These are phyloP conservation scores for Lepidostoma basale DNA, from an alignment of 1,140 invertebrate species.

Conservation along the genomic window DNA sequence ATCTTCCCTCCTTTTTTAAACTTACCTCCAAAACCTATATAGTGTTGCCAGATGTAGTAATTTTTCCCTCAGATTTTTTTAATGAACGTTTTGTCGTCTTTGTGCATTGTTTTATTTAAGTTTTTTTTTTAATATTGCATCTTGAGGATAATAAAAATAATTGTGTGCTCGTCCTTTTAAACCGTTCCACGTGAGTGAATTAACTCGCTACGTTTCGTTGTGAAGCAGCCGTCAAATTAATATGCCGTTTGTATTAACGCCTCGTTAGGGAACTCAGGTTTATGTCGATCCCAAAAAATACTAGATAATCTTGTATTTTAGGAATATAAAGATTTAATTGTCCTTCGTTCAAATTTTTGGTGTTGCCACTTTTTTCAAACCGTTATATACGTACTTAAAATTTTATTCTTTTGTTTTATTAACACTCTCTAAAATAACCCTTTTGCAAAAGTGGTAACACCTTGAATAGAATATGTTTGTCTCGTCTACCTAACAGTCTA, in stretches of 20 bases:
- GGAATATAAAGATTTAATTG: not conserved
- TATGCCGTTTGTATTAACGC: no score
- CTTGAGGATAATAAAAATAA: conserved; percentile 13
- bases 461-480: not conserved
- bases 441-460: not conserved
- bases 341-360: conserved; percentile 7
- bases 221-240: no score
- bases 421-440: not conserved
- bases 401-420: not conserved
- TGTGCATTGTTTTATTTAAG: conserved; percentile 10
- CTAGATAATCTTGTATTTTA: conserved; percentile 17
- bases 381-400: no score
- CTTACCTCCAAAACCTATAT: not conserved
- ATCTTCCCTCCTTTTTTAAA: conserved; percentile 14
- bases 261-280: no score
- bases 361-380: conserved; percentile 3
- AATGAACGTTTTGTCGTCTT: not conserved
- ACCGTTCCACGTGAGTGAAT: not conserved
- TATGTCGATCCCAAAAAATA: conserved; percentile 34
- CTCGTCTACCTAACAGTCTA: not conserved
- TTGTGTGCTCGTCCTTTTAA: conserved; percentile 7
- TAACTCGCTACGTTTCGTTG: no score
- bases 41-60: conserved; percentile 19
- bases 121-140: conserved; percentile 12
- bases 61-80: not conserved